These are phyloP conservation scores for Agapornis canus DNA, from an alignment of 2,797 vertebrate species.

Conservation along the genomic window DNA sequence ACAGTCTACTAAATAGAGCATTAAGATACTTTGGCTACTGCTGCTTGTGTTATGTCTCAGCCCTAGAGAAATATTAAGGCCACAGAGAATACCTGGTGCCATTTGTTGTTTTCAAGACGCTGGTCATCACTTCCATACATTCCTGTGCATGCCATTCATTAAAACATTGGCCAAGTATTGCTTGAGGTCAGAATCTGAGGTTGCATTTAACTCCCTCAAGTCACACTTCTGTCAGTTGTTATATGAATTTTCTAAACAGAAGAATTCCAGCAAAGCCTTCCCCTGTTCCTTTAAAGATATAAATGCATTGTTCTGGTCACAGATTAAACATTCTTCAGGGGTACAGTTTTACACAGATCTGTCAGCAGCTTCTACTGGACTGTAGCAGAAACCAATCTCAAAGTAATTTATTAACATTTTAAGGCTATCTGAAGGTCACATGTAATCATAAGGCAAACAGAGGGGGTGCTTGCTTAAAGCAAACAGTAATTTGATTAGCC, in stretches of 20 bases:
- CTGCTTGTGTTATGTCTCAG: neutral
- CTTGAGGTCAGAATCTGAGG: neutral
- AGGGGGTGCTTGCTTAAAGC: neutral
- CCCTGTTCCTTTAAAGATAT: neutral
- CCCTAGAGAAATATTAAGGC: neutral
- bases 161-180: neutral
- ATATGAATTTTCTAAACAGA: neutral
- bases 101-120: neutral
- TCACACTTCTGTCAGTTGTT: neutral
- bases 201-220: neutral
- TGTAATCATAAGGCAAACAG: neutral
- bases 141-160: neutral
- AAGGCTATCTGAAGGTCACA: neutral
- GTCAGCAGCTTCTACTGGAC: neutral
- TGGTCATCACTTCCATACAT: neutral
- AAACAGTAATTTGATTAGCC: neutral
- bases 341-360: neutral
- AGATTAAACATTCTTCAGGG: neutral
- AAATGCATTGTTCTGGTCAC: neutral
- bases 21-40: neutral
- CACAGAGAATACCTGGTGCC: neutral
- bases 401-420: constrained; percentile 11
- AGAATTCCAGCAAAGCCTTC: neutral
- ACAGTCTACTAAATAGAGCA: neutral
- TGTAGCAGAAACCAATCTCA: neutral